Conservation (phyloP, 2,113 vertebrate species). For the Lepus europaeus region DNA sequence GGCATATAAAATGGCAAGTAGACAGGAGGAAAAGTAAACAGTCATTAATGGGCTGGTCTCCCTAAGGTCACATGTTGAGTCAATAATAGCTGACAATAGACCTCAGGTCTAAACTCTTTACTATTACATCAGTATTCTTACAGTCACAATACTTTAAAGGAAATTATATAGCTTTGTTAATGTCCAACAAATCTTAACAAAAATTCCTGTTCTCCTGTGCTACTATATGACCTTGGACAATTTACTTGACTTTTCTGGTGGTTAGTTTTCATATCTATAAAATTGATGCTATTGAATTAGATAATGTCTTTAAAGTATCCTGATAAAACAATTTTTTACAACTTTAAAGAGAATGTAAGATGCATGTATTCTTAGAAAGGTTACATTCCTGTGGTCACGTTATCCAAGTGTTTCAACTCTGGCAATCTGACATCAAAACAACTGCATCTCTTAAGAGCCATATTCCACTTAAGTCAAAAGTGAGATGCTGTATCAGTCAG, state of each 20-base stretch:
- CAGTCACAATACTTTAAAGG: not conserved
- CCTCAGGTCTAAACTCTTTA: not conserved
- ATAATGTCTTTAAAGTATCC: not conserved
- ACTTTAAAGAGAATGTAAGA: not conserved
- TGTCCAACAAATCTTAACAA: not conserved
- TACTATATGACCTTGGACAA: not conserved
- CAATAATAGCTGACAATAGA: not conserved
- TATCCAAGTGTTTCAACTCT: not conserved
- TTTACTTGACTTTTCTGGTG: not conserved
- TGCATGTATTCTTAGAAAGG: not conserved
- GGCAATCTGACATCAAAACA: constrained; percentile 26
- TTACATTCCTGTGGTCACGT: not conserved
- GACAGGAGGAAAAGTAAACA: not conserved
- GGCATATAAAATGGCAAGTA: not conserved
- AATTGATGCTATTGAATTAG: not conserved
- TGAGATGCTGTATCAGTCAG: not conserved
- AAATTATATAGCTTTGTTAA: not conserved
- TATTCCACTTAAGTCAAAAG: constrained; percentile 1
- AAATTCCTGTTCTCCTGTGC: not conserved
- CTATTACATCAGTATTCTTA: not conserved
- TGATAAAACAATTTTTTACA: constrained; percentile 3
- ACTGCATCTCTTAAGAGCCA: not conserved
- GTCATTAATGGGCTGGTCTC: not conserved
- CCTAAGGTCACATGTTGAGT: not conserved
- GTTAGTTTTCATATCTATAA: not conserved